phyloP scores from a whole-genome alignment of 2,113 vertebrate species.

The Ancistrus triradiatus region DNA sequence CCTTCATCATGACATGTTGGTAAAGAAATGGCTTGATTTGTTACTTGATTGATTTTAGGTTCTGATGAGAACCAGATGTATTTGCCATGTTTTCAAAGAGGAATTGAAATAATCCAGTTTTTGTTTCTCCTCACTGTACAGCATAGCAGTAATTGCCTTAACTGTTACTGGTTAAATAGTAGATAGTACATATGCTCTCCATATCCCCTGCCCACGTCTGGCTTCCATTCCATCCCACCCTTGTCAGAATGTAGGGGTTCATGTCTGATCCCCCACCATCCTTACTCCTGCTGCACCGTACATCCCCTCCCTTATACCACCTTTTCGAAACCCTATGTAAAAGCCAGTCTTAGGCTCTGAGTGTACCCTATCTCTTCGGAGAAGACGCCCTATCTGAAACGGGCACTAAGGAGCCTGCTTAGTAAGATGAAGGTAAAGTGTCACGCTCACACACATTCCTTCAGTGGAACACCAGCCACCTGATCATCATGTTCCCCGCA shows the following conservation, averaged over 20 bases:
- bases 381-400: constrained; percentile 81
- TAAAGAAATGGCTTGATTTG: too few species aligned
- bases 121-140: too few species aligned
- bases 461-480: neutral
- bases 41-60: too few species aligned
- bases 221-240: constrained; percentile 28
- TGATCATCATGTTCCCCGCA: neutral
- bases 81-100: too few species aligned
- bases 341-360: constrained; percentile 41
- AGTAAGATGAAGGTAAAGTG: constrained; percentile 80
- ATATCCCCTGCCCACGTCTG: neutral
- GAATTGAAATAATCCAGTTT: too few species aligned
- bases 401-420: constrained; percentile 78
- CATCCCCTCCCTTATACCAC: constrained; percentile 31
- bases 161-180: too few species aligned
- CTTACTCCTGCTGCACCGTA: constrained; percentile 41
- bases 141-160: neutral
- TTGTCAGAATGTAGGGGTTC: constrained; percentile 16
- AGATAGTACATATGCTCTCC: too few species aligned
- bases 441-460: constrained; percentile 17
- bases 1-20: too few species aligned
- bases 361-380: constrained; percentile 74
- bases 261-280: constrained; percentile 13
- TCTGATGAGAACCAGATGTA: too few species aligned
- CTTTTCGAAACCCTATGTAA: constrained; percentile 46